These are phyloP conservation scores for Aricia artaxerxes DNA, from an alignment of 2,888 invertebrate species.

Conservation along the genomic window DNA sequence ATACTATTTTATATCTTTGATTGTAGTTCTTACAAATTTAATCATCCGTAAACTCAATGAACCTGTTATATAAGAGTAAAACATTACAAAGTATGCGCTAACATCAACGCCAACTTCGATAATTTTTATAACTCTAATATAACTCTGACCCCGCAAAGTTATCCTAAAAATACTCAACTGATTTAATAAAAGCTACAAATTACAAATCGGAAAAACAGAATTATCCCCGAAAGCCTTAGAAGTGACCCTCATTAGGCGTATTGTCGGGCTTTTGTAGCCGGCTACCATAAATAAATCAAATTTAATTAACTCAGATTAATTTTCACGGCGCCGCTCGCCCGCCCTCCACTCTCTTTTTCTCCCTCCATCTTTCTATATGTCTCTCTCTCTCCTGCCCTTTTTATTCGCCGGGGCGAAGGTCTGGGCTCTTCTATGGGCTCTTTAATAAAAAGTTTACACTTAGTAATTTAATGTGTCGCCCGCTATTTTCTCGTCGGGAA, in stretches of 20 bases:
- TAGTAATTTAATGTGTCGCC: conserved; percentile 65
- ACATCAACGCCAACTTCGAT: neutral
- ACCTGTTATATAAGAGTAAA: no score
- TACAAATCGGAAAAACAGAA: conserved; percentile 70
- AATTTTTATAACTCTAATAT: neutral
- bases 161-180: conserved; percentile 4
- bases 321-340: conserved; percentile 66
- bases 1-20: no score
- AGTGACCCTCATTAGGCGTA: conserved; percentile 75
- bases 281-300: conserved; percentile 78
- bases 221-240: conserved; percentile 72
- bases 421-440: conserved; percentile 70
- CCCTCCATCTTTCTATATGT: neutral
- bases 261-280: conserved; percentile 75
- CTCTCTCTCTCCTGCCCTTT: conserved; percentile 57
- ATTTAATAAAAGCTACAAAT: conserved; percentile 50
- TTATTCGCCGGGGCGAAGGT: conserved; percentile 69
- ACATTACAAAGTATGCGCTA: neutral
- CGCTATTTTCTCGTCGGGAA: conserved; percentile 52
- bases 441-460: conserved; percentile 77
- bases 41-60: neutral
- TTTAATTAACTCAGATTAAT: conserved; percentile 81
- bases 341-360: neutral
- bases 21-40: no score
- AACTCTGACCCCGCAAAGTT: neutral